Percentiles rank a stretch among this genome's conserved stretches.
These are phyloP conservation scores for Hemistola chrysoprasaria DNA, from an alignment of 2,888 invertebrate species.

Conservation along the genomic window DNA sequence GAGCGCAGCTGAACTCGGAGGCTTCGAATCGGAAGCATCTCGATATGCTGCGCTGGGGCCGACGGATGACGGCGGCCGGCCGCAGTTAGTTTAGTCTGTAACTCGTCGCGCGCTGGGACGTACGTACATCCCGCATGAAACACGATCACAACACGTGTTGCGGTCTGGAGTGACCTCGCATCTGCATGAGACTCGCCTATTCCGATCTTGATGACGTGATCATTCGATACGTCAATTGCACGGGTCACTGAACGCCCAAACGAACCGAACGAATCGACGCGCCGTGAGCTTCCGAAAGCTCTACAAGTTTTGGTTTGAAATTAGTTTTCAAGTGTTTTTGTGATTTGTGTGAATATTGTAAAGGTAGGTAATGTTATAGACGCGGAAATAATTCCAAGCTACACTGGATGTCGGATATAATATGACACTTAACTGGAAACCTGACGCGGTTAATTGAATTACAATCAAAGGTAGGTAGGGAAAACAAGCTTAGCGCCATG, in stretches of 20 bases:
- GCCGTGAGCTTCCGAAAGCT: constrained; percentile 30
- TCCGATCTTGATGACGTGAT: constrained; percentile 32
- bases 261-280: constrained; percentile 25
- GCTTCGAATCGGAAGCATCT: constrained; percentile 53
- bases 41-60: constrained; percentile 36
- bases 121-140: constrained; percentile 51
- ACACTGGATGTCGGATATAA: constrained; percentile 18
- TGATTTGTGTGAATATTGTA: constrained; percentile 20
- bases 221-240: constrained; percentile 33
- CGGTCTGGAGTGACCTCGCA: constrained; percentile 35
- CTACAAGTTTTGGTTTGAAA: constrained; percentile 27
- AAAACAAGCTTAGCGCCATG: not conserved
- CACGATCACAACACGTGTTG: constrained; percentile 35
- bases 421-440: constrained; percentile 19
- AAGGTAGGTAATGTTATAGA: constrained; percentile 14
- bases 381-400: constrained; percentile 15
- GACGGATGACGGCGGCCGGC: constrained; percentile 41
- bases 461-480: constrained; percentile 20
- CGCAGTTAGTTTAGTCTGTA: constrained; percentile 58
- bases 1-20: constrained; percentile 47
- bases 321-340: constrained; percentile 22
- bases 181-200: constrained; percentile 32
- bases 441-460: constrained; percentile 41
- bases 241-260: constrained; percentile 45
- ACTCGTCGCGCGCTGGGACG: constrained; percentile 66